Base-by-base conservation (phyloP, 37 sponge, comb jelly and placozoan species). In the Agelas oroides region DNA sequence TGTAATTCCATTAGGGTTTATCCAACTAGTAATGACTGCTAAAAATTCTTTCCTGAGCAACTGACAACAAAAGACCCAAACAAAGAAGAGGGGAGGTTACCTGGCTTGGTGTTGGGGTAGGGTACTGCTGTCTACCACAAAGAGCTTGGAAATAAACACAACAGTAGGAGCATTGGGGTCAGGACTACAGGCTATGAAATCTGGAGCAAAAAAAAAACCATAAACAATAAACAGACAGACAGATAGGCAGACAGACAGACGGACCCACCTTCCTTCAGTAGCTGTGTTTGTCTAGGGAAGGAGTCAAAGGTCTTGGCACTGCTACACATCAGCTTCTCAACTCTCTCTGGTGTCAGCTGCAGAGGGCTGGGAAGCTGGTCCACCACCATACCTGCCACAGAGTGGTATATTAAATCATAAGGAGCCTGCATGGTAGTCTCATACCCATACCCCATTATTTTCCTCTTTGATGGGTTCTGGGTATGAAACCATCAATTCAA, bases 121-220 rank as follows among this genome's bases (percentile, higher is more conserved):
- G 1, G 70, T 70, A 6, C 34, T 59, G 1, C 56, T 65, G 23
- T 90, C 78, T 18, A 93, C 79, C 65, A 82, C 56, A 63, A 99
- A 93, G 90, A 99, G 89, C 67, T 99, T 99, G 15, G 97, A 96
- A 15, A 99, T 83, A 76, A 91, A 96, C 37, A 82, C 88, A 67
- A 99, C 89, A 6, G 85, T 78, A 31, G 97, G 97, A 23, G 70
- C 74, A 30, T 72, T 32, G 14, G 77, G 65, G 19, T 31, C 81
- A 15, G 85, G 33, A 61, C 72, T 84, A 68, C 98, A 98, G 1
- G 80, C 36, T 0, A 79, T 75, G 68, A 98, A 94, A 78, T 85
- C 94, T 96, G 74, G 21, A 71, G 23, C 28, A 46, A 58, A 28
- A 39, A 8, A 46, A 46, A 46, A 46, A 46, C n/a, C n/a, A n/a